Percentiles rank a stretch among this genome's conserved stretches.
Evolutionary conservation across 2,797 vertebrate species (phyloP).

Genomic region (Mastacembelus armatus): DNA sequence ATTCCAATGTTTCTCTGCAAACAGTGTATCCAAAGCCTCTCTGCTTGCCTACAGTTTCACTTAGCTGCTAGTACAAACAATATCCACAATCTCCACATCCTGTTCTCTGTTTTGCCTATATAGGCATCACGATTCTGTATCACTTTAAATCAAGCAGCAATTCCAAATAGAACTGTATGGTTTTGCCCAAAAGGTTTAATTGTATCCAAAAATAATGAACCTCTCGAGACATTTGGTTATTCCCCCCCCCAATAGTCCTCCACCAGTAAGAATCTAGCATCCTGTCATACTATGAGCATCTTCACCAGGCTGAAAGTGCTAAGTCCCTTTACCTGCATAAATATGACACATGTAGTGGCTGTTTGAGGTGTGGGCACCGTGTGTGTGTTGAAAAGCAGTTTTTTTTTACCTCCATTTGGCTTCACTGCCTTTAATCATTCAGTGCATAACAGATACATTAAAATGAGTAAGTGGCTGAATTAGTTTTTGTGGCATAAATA

Average conservation of each 20-base stretch:
- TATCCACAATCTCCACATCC: not conserved
- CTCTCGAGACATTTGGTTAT: constrained; percentile 16
- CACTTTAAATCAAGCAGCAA: constrained; percentile 18
- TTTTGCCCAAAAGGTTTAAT: constrained; percentile 27
- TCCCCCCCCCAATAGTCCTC: constrained; percentile 15
- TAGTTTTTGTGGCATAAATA: constrained; percentile 64
- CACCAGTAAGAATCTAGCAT: constrained; percentile 43
- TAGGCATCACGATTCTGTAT: constrained; percentile 12
- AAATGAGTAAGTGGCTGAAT: constrained; percentile 67
- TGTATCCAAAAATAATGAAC: constrained; percentile 47
- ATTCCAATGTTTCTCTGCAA: constrained; percentile 33
- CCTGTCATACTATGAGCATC: constrained; percentile 45
- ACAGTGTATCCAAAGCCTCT: not conserved
- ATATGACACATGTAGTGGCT: constrained; percentile 54
- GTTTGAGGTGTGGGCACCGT: constrained; percentile 43
- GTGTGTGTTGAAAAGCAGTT: constrained; percentile 47
- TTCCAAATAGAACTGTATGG: constrained; percentile 25
- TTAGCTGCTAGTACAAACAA: constrained; percentile 11
- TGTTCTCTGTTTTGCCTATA: not conserved
- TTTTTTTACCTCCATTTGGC: constrained; percentile 63
- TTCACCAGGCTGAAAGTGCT: constrained; percentile 55
- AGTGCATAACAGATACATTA: constrained; percentile 68
- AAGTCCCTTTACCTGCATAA: constrained; percentile 71
- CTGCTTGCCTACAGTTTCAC: not conserved
- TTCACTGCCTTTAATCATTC: constrained; percentile 59